Evolutionary conservation across 1,140 invertebrate species (phyloP), one percentile per base, ranked within the genome.

Genomic region (Achroia grisella): DNA sequence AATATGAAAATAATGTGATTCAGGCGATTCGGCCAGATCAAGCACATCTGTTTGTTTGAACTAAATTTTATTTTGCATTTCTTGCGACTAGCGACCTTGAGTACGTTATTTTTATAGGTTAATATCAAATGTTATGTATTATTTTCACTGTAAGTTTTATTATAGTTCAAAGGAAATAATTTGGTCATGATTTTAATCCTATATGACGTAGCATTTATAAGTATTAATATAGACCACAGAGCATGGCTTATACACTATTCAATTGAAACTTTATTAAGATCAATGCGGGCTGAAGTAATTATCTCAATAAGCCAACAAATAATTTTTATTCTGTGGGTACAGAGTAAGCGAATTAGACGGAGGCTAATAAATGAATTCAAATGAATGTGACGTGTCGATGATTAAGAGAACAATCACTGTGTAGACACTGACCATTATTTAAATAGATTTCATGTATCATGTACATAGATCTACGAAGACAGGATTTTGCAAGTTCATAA

Each of bases 51-150:
- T 56, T 44, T 48, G 65, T 51, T 53, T 48, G 10, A 51, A 62
- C 51, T 40, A 69, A 56, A 69, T 75, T 72, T 82, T 79, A 81
- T 61, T 58, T 45, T 45, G 59, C 52, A 54, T 55, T 63, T 63
- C 58, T 56, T 54, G 63, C 54, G 62, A 59, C 56, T 55, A 48
- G 36, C 65, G 62, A 62, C 67, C 63, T 76, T 71, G 63, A 68
- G 65, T 70, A 48, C 53, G 56, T 60, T 68, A 63, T 23, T 3
- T 23, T n/a, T n/a, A n/a, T 53, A 64, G 60, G 55, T 61, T 60
- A 57, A 70, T 66, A 72, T 69, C 55, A 52, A 39, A 32, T 57
- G 52, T 48, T 53, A 50, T 35, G n/a, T n/a, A n/a, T 44, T 56
- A 39, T 61, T 56, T 45, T 44, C 42, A 12, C 9, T 5, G 10